Percentiles rank a stretch among this genome's conserved stretches.
phyloP scores from a whole-genome alignment of 30 jellyfish, hydroid and myxozoan species.

The Calvadosia cruxmelitensis region DNA sequence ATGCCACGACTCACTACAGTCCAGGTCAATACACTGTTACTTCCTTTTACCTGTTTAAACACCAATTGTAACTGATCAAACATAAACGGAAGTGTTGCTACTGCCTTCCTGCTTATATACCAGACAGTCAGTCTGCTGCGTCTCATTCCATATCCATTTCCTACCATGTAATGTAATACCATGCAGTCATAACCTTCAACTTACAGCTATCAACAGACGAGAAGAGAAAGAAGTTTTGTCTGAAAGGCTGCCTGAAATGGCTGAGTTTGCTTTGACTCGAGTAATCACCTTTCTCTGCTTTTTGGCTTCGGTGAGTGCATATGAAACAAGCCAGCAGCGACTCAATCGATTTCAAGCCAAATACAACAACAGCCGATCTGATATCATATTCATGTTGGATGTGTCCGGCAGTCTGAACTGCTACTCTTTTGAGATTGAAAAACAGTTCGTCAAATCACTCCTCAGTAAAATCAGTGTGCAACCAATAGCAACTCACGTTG shows the following conservation, averaged over 20 bases:
- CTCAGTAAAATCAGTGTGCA: constrained; percentile 85
- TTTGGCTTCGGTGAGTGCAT: too few relatives aligned
- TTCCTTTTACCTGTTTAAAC: not conserved
- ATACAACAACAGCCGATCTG: constrained; percentile 86
- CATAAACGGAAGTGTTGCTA: not conserved
- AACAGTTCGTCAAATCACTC: constrained; percentile 60
- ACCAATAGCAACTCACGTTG: constrained; percentile 79
- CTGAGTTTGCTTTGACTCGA: too few relatives aligned
- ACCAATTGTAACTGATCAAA: not conserved
- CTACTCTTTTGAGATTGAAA: constrained; percentile 45
- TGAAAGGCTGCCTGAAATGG: too few relatives aligned
- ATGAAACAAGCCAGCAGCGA: constrained; percentile 46
- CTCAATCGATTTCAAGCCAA: constrained; percentile 71
- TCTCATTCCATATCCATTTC: too few relatives aligned
- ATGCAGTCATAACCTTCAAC: too few relatives aligned
- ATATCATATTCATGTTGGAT: constrained; percentile 68
- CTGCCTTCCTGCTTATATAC: not conserved
- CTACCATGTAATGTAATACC: too few relatives aligned
- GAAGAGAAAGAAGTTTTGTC: too few relatives aligned
- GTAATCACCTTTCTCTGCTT: too few relatives aligned
- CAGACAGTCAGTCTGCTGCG: too few relatives aligned
- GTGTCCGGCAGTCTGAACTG: constrained; percentile 71
- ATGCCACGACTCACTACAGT: too few relatives aligned
- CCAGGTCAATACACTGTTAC: too few relatives aligned
- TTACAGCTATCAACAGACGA: too few relatives aligned